These are phyloP conservation scores for Pseudobourletiella spinata DNA, from an alignment of 1,140 invertebrate genomes.

Conservation along the genomic window DNA sequence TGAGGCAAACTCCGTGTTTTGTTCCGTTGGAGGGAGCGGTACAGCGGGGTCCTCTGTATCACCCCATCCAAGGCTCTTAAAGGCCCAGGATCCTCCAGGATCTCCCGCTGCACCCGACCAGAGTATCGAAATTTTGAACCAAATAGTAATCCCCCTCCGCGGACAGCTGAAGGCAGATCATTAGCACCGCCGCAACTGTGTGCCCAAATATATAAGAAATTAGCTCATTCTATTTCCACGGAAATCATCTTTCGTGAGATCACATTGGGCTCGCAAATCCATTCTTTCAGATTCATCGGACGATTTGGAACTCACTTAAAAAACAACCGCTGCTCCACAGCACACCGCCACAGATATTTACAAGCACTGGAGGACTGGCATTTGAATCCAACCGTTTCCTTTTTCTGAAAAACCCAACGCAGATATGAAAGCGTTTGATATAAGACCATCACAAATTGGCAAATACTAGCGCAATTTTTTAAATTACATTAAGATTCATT, in stretches of 20 bases:
- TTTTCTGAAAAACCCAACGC: conserved; percentile 62
- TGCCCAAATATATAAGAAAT: too few species aligned
- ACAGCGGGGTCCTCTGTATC: conserved; percentile 33
- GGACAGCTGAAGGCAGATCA: conserved; percentile 74
- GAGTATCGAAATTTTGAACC: conserved; percentile 88
- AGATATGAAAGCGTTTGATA: neutral
- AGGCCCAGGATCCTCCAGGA: conserved; percentile 59
- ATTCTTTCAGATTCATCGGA: too few species aligned
- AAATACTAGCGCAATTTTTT: too few species aligned
- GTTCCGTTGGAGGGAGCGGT: conserved; percentile 29
- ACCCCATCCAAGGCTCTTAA: conserved; percentile 38
- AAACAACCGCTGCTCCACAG: conserved; percentile 93
- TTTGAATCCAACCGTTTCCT: conserved; percentile 91
- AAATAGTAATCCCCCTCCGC: conserved; percentile 79
- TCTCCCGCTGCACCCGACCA: conserved; percentile 77
- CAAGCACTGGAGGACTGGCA: conserved; percentile 81
- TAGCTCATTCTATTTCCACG: neutral
- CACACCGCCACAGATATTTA: conserved; percentile 89
- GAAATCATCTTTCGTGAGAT: too few species aligned
- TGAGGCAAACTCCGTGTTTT: conserved; percentile 33
- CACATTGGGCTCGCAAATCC: too few species aligned
- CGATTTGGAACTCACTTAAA: conserved; percentile 73
- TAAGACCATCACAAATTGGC: too few species aligned
- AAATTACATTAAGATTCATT: too few species aligned
- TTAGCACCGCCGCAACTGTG: conserved; percentile 39